Evolutionary conservation across 2,888 invertebrate genomes (phyloP).

Genomic region (Drosophila birchii): DNA sequence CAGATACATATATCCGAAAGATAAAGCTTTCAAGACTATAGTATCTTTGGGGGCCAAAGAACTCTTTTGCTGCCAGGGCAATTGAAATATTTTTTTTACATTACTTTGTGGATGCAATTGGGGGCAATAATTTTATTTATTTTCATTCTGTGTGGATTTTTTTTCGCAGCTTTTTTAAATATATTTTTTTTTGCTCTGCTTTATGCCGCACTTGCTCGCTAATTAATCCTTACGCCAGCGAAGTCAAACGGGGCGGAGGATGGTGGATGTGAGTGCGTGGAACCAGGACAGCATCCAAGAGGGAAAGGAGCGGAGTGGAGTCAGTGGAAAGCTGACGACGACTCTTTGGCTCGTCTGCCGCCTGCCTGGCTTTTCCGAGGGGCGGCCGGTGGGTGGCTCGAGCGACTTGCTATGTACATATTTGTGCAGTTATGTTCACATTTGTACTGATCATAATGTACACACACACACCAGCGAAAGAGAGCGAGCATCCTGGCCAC

Average conservation of each 20-base stretch:
- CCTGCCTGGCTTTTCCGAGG: slow-evolving; percentile 45
- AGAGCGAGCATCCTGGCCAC: slow-evolving; percentile 45
- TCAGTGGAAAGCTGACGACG: slow-evolving; percentile 65
- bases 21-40: slow-evolving; percentile 26
- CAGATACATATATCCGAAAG: slow-evolving; percentile 10
- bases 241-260: slow-evolving; percentile 63
- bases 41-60: slow-evolving; percentile 51
- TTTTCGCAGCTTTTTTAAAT: slow-evolving; percentile 14
- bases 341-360: slow-evolving; percentile 57
- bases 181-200: slow-evolving; percentile 28
- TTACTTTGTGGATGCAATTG: slow-evolving; percentile 79
- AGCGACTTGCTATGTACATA: slow-evolving; percentile 82
- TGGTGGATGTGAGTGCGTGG: slow-evolving; percentile 23
- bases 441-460: slow-evolving; percentile 84
- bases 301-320: slow-evolving; percentile 54
- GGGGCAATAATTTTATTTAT: slow-evolving; percentile 70
- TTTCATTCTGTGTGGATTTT: slow-evolving; percentile 4
- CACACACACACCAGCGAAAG: slow-evolving; percentile 60
- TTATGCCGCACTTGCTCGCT: slow-evolving; percentile 79
- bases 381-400: slow-evolving; percentile 34
- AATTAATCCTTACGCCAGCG: slow-evolving; percentile 81
- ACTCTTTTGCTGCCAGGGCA: slow-evolving; percentile 52
- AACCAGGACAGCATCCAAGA: slow-evolving; percentile 12
- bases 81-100: slow-evolving; percentile 62
- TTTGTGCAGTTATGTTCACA: slow-evolving; percentile 84